Evolutionary conservation across 2,888 invertebrate genomes (phyloP), one percentile per base, ranked within the genome.

Genomic region (Agriopis aurantiaria): DNA sequence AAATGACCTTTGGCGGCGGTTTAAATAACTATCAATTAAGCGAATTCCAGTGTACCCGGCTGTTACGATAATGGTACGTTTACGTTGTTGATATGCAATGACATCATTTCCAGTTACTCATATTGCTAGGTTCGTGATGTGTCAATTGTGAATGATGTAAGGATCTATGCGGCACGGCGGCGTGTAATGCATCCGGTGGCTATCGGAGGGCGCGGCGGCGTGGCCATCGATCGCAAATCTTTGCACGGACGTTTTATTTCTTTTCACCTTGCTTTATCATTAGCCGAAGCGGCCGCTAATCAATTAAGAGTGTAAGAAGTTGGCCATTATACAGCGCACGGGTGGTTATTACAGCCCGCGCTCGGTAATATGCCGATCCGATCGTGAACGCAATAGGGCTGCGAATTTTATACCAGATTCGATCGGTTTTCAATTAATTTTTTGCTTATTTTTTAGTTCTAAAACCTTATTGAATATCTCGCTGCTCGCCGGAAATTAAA

Each of bases 251-350:
- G 85, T 91, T 92, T 92, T 92, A 91, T 93, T 94, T 92, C 91
- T 93, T 93, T 94, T 92, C 91, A 92, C 92, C 91, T 93, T 92
- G 89, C 93, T 92, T 93, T 94, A 93, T 94, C 93, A 94, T 95
- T 94, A 95, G 91, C 85, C 91, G 87, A 87, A 89, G 91, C 91
- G 90, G 92, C 94, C 94, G 94, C 94, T 94, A 94, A 95, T 94
- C 95, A 95, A 95, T 95, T 94, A 95, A 94, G 93, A 93, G 92
- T 90, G 91, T 93, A 93, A 93, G 93, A 92, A 93, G 93, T 93
- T 91, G 88, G 91, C 92, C 89, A 93, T 94, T 94, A 94, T 91
- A 89, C 89, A 88, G 85, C 87, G 91, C 87, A 87, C 91, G 93
- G 91, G 91, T 89, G 90, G 93, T 93, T 93, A 94, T 94, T 94